Evolutionary conservation across 2,113 vertebrate species (phyloP), one percentile per base, ranked within the genome.

Genomic region (Craseonycteris thonglongyai): DNA sequence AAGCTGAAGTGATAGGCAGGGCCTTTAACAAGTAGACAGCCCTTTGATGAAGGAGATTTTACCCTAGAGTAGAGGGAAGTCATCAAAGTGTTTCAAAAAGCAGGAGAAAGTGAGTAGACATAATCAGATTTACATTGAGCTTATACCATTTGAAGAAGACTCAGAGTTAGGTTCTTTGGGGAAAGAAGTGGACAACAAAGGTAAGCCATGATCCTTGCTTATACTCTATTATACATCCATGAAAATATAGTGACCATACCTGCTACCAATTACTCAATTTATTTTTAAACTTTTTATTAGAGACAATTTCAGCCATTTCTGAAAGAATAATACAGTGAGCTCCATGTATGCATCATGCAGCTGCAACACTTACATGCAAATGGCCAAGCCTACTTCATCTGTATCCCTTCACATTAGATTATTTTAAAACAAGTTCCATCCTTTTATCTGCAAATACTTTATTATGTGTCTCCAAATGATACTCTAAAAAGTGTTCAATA

Each of bases 241-340:
- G 40, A 81, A 79, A 80, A 93, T 76, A 35, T 22, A 88, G 35
- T 84, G 40, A 82, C 35, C 10, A 28, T 61, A 85, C 78, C 18
- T 93, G 47, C 49, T 75, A 66, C 19, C 38, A 54, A 26, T 21
- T 54, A 68, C 38, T 91, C 28, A 74, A 10, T 89, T 78, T 61
- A 61, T 66, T 89, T 92, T 74, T 87, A 68, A 68, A 74, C 18
- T 80, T 72, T 92, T 63, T 91, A 74, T 38, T 59, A 91, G 30
- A 74, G 14, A 78, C 93, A 89, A 84, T 76, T 80, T 76, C 49
- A 91, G 59, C 72, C 19, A 40, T 88, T 92, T 88, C 66, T 91
- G 42, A 90, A 88, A 85, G 61, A 93, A 49, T 75, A 69, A 22
- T 88, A 42, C 2, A 45, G 72, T 47, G 68, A 84, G 28, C n/a